Percentiles rank a stretch among this genome's conserved stretches.
phyloP scores from a whole-genome alignment of 2,113 vertebrate genomes.

The Ploceus nigricollis region DNA sequence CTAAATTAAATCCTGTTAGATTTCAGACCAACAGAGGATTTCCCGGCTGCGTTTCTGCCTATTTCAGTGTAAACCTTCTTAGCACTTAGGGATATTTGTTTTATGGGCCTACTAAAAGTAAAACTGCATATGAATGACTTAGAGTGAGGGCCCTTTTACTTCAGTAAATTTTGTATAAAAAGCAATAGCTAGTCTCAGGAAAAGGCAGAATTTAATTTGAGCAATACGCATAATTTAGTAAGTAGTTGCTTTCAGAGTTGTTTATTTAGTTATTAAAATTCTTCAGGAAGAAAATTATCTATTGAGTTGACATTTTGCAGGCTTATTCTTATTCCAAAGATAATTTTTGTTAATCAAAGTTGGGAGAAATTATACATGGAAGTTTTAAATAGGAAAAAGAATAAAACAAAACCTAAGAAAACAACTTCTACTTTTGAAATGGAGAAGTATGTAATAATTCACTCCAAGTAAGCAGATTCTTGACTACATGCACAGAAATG shows the following conservation, averaged over 20 bases:
- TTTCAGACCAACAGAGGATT: neutral
- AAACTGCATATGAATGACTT: neutral
- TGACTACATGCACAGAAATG: neutral
- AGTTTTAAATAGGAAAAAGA: neutral
- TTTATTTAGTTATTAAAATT: neutral
- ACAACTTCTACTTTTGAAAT: neutral
- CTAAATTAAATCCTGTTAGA: neutral
- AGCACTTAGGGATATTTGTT: neutral
- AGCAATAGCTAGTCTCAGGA: neutral
- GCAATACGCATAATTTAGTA: neutral
- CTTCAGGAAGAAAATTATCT: neutral
- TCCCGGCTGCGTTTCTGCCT: neutral
- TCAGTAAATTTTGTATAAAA: neutral
- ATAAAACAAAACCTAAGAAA: neutral
- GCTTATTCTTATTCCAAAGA: neutral
- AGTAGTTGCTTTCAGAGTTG: neutral
- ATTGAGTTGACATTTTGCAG: neutral
- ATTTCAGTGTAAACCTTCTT: neutral
- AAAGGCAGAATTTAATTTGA: neutral
- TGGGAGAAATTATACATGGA: neutral
- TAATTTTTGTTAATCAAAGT: neutral
- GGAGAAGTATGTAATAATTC: neutral
- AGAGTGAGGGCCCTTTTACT: neutral
- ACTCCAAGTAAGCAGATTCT: neutral
- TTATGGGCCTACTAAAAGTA: neutral